phyloP scores from a whole-genome alignment of 2,888 invertebrate genomes.

The Xestia sexstrigata region DNA sequence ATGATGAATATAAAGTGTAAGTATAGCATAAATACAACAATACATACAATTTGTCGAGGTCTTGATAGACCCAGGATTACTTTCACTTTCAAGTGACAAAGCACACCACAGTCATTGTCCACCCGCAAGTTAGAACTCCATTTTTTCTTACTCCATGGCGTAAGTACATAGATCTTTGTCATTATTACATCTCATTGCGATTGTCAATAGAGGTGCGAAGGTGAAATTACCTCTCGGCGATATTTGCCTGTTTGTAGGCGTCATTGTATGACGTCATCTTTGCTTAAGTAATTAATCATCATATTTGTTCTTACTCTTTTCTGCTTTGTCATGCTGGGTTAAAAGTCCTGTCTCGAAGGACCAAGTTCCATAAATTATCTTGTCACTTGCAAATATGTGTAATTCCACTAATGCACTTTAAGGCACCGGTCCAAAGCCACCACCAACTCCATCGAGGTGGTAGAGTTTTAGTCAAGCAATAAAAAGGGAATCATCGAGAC shows the following conservation, averaged over 20 bases:
- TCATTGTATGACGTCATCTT: constrained; percentile 42
- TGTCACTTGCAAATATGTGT: background rate
- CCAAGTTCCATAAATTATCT: background rate
- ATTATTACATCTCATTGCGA: constrained; percentile 42
- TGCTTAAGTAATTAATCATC: constrained; percentile 15
- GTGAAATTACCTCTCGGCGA: constrained; percentile 57
- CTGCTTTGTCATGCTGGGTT: background rate
- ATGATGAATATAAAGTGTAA: too few species aligned
- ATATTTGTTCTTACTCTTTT: constrained; percentile 1
- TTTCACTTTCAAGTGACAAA: background rate
- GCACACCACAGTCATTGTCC: background rate
- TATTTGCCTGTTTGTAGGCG: constrained; percentile 45
- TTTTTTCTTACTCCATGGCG: constrained; percentile 9
- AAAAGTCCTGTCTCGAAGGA: background rate
- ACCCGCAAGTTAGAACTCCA: constrained; percentile 13
- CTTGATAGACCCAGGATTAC: background rate
- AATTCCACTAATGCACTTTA: background rate
- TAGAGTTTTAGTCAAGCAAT: background rate
- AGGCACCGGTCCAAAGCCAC: background rate
- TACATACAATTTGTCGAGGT: background rate
- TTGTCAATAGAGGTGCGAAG: constrained; percentile 59
- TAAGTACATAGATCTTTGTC: constrained; percentile 28
- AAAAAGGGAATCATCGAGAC: background rate
- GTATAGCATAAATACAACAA: too few species aligned
- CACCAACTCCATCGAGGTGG: background rate